Base-by-base conservation (phyloP, 2,113 vertebrate genomes). In the Corapipo altera region DNA sequence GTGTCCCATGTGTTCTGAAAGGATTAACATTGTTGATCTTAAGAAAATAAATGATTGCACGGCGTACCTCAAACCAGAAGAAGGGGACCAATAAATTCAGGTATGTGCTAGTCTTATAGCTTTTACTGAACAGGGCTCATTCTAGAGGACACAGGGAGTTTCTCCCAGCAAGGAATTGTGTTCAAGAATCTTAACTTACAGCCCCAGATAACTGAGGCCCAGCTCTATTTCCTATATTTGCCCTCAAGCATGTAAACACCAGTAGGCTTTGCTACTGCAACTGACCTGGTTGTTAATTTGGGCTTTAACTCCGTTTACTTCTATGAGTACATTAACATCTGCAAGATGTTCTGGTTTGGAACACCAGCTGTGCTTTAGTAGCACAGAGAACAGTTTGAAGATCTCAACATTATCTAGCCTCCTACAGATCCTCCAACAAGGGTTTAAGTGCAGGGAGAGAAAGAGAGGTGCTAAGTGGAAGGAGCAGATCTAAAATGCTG, bases 1-100 rank as follows among this genome's bases (percentile, higher is more conserved):
- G 1, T 99, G 99, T 91, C 99, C 99, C 7, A 99, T 99, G 99
- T 99, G 99, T 84, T 99, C 98, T 4, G 98, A 99, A 96, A 97
- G 90, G 58, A 96, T 99, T 76, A 98, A 94, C 4, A 27, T 51
- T 7, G 75, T 64, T 88, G 98, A 99, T 22, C 97, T 99, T 89
- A 97, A 97, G 93, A 99, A 98, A 96, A 95, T 98, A 52, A 87
- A 83, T 0, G 99, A 99, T 15, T 99, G 98, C 75, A 97, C 98
- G 19, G 92, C 76, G 46, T 98, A 99, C 96, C 98, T 99, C 62
- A 98, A 79, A 39, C 92, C 95, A 28, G 97, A 99, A 37, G 97
- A 98, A 27, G 94, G 94, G 9, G 98, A 98, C 32, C 96, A 97
- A 37, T 98, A 20, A 96, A 17, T 24, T 14, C 5, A 88, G 96